These are phyloP conservation scores for Gortyna flavago DNA, from an alignment of 2,888 invertebrate species.

Conservation along the genomic window DNA sequence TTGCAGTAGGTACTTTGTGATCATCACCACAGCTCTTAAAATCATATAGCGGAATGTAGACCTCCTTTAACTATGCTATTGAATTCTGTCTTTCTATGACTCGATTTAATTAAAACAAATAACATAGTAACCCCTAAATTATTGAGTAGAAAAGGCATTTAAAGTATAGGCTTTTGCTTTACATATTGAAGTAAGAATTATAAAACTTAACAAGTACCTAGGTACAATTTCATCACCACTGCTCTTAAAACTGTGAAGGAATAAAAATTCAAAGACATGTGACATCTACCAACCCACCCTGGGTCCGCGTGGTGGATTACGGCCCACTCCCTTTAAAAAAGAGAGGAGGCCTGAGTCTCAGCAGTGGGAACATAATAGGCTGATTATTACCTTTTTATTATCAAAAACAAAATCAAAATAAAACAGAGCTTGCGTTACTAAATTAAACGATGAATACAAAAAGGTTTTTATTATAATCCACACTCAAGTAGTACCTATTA, in stretches of 20 bases:
- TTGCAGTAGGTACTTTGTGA: no score
- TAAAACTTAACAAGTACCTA: background rate
- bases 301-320: background rate
- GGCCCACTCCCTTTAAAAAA: no score
- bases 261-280: no score
- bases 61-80: background rate
- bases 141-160: background rate
- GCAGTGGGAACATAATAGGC: no score
- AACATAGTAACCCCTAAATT: background rate
- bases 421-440: background rate
- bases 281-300: no score
- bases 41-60: background rate
- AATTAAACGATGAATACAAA: conserved; percentile 11
- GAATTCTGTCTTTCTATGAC: no score
- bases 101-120: background rate
- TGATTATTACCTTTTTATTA: background rate
- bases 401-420: conserved; percentile 8
- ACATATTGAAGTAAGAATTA: background rate
- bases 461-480: conserved; percentile 16
- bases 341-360: no score
- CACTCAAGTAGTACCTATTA: background rate
- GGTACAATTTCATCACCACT: background rate
- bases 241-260: background rate
- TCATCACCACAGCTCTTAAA: background rate
- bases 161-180: background rate